phyloP scores from a whole-genome alignment of 2,113 vertebrate genomes.

The Tonatia bakeri region DNA sequence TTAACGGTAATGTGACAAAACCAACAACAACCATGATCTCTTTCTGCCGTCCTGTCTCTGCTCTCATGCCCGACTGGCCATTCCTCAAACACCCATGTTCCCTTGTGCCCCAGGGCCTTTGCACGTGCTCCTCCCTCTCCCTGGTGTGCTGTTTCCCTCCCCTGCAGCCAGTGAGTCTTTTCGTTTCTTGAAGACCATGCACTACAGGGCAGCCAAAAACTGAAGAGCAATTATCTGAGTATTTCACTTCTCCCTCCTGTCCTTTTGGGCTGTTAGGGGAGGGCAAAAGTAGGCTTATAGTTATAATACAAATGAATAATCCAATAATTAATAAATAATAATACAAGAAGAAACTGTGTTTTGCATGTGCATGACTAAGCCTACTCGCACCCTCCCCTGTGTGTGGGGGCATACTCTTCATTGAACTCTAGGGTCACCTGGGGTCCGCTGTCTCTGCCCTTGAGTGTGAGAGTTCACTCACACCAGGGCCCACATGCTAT shows the following conservation, averaged over 20 bases:
- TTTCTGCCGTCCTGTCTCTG: neutral
- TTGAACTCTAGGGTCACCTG: neutral
- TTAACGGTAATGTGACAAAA: neutral
- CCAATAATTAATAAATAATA: neutral
- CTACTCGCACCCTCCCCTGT: neutral
- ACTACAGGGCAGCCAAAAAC: neutral
- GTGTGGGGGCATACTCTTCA: fast-evolving
- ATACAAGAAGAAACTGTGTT: neutral
- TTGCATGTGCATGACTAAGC: neutral
- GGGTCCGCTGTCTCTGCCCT: neutral
- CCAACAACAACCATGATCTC: neutral
- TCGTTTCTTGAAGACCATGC: neutral
- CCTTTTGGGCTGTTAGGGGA: neutral
- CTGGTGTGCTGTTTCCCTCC: neutral
- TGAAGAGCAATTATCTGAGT: neutral
- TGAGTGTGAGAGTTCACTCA: neutral
- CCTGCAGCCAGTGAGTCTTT: too few species aligned
- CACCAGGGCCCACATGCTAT: fast-evolving
- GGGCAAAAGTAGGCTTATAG: neutral
- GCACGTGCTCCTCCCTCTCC: neutral
- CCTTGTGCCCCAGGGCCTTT: neutral
- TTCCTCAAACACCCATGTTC: fast-evolving
- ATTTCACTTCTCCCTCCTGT: neutral
- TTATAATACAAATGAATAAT: neutral
- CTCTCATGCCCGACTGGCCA: fast-evolving